Percentiles rank a stretch among this genome's conserved stretches.
Conservation (phyloP, 2,113 vertebrate species). For the Fulmarus glacialis region DNA sequence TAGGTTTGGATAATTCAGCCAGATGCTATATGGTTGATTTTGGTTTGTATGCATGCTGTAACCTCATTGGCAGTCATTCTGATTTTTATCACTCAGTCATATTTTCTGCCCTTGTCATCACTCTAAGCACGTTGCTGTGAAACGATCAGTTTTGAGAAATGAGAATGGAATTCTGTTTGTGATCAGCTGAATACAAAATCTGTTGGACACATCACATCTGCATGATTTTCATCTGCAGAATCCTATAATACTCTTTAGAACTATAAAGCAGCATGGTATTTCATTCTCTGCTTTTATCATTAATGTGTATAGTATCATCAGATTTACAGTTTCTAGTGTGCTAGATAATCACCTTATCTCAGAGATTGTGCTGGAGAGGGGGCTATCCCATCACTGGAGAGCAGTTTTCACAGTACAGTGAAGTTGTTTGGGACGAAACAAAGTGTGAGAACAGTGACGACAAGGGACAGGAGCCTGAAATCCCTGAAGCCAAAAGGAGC, state of each 20-base stretch:
- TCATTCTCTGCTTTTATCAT: neutral
- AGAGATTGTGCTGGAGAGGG: neutral
- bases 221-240: neutral
- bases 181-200: neutral
- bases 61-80: neutral
- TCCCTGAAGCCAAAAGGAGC: neutral
- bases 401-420: neutral
- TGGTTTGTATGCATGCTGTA: neutral
- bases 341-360: neutral
- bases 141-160: neutral
- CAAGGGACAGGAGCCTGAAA: neutral
- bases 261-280: neutral
- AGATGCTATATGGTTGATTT: neutral
- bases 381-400: neutral
- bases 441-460: neutral
- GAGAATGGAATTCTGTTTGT: neutral
- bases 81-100: neutral
- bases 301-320: neutral
- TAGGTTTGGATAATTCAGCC: neutral
- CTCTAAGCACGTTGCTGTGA: neutral
- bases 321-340: neutral
- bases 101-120: slow-evolving; percentile 26
- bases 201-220: neutral
- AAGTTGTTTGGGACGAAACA: neutral
- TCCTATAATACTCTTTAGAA: neutral